Evolutionary conservation across 2,113 vertebrate species (phyloP).

Genomic region (Noturus placidus): DNA sequence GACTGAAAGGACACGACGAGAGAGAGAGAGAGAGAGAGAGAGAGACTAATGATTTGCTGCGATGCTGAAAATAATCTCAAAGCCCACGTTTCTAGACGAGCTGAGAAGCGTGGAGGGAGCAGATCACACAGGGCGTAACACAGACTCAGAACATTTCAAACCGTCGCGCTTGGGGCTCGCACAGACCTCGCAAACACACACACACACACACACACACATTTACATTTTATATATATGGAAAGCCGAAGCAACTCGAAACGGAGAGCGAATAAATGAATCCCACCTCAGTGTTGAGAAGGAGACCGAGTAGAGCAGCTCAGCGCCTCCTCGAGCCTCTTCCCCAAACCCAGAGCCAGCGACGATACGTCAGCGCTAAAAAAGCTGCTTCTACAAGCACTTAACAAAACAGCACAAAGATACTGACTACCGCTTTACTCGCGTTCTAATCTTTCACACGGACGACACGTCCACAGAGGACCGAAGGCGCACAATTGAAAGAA

Average conservation of each 20-base stretch:
- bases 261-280: not conserved
- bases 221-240: not conserved
- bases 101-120: conserved; percentile 16
- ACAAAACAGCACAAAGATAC: conserved; percentile 15
- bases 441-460: conserved; percentile 19
- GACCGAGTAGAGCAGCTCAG: conserved; percentile 8
- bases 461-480: not conserved
- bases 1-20: not conserved
- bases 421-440: not conserved
- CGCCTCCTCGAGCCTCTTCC: conserved; percentile 1
- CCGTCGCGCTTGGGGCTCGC: conserved; percentile 20
- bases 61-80: conserved; percentile 17
- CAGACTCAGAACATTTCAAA: conserved; percentile 24
- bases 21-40: not conserved
- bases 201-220: not conserved
- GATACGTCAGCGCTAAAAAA: conserved; percentile 25
- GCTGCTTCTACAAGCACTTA: conserved; percentile 38
- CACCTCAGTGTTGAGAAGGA: not conserved
- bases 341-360: not conserved
- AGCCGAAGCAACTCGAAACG: not conserved
- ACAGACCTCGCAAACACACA: not conserved
- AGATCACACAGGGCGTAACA: conserved; percentile 46
- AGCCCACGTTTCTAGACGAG: not conserved
- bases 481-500: conserved; percentile 26
- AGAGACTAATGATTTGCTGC: not conserved